phyloP scores from a whole-genome alignment of 2,113 vertebrate genomes.

The Halcyon malimbica region DNA sequence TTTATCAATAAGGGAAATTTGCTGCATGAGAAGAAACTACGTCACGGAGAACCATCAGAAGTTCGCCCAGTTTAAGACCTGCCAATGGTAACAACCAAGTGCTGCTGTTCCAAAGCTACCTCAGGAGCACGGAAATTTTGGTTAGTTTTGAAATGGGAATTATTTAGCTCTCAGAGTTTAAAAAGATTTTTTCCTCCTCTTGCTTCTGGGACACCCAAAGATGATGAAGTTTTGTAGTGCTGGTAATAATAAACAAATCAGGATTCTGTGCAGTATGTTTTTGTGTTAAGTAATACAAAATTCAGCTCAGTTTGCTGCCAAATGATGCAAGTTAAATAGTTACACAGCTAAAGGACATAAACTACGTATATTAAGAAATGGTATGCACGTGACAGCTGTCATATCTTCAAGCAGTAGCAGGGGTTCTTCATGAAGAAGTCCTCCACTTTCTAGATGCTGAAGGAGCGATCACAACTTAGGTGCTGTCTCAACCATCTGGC shows the following conservation, averaged over 20 bases:
- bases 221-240: neutral
- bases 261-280: neutral
- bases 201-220: neutral
- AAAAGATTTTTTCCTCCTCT: neutral
- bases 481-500: neutral
- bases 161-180: neutral
- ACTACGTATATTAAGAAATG: neutral
- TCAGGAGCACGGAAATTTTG: neutral
- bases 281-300: neutral
- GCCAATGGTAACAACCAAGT: neutral
- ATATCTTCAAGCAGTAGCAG: neutral
- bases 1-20: neutral
- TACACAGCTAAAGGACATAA: neutral
- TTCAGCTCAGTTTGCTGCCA: neutral
- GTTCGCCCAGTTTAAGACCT: neutral
- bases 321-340: neutral
- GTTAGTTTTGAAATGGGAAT: neutral
- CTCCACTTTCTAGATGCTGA: neutral
- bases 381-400: neutral
- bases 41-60: neutral
- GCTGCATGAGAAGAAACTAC: neutral
- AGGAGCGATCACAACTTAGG: neutral
- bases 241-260: neutral
- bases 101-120: neutral
- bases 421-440: neutral